Base-by-base conservation (phyloP, 37 sponge, comb jelly and placozoan species). In the Beroe ovata region DNA sequence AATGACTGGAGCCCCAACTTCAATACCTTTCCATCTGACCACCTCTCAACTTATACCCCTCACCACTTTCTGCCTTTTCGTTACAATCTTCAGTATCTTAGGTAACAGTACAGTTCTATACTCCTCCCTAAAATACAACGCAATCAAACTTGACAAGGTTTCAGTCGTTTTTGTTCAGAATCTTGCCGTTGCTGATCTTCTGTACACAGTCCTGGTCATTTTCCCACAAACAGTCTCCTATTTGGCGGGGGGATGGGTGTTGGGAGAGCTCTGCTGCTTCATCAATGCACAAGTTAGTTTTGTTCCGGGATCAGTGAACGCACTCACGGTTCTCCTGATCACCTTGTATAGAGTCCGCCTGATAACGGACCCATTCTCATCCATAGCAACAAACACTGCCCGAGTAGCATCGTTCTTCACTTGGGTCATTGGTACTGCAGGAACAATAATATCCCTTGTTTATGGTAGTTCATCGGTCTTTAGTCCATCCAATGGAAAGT, bases 101-200 rank as follows among this genome's bases (percentile, higher is more conserved):
- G 84, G 84, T 14, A 77, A 77, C 28, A 23, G 84, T 4, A 39
- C 54, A 37, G 84, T 77, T 11, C 84, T 77, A 8, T 77, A 77
- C 84, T 77, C 84, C 35, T 77, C 84, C n/a, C 8, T 77, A 37
- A 11, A 54, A 19, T 77, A 77, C 54, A 42, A 77, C 41, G 84
- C 84, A 11, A 77, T 77, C 4, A 77, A 36, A 41, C 84, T 77
- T 2, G 84, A 77, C n/a, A 42, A 36, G 41, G 84, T 41, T 25
- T 77, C 84, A 16, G 36, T 77, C 0, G 25, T 42, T 1, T 39
- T 77, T 11, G 84, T 77, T 0, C 42, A 42, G 21, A 77, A 39
- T 19, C 54, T 77, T 11, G 84, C 84, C 41, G 54, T 77, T 26
- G 84, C 84, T 39, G 84, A 77, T 54, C 39, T 77, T 41, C 35